Evolutionary conservation across 1,140 invertebrate genomes (phyloP).

Genomic region (Acromyrmex echinatior): DNA sequence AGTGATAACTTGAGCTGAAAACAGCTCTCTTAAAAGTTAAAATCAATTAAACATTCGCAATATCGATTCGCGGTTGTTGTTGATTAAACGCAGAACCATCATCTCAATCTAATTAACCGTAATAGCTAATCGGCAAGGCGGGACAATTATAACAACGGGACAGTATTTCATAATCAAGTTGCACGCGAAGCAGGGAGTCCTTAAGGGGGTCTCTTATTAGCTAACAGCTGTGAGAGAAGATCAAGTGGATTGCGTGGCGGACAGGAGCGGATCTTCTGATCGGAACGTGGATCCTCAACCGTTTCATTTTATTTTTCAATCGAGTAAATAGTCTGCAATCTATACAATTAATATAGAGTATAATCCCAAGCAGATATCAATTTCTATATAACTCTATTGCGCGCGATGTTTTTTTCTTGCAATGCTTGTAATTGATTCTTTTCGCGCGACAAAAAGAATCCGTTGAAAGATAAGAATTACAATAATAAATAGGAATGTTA

Average conservation of each 20-base stretch:
- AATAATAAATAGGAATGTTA: neutral
- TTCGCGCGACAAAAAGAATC: neutral
- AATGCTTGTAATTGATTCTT: neutral
- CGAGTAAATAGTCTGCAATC: neutral
- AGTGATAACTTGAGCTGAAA: too few relatives aligned
- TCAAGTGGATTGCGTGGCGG: neutral
- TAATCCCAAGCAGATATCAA: neutral
- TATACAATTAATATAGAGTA: neutral
- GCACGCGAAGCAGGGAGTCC: slow-evolving; percentile 53
- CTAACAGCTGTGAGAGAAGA: slow-evolving; percentile 64
- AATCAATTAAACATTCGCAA: slow-evolving; percentile 13
- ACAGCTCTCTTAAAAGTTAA: too few relatives aligned
- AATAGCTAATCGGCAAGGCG: slow-evolving; percentile 34
- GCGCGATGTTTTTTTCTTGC: neutral
- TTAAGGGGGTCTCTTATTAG: slow-evolving; percentile 76
- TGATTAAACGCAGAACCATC: slow-evolving; percentile 21
- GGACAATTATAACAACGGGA: slow-evolving; percentile 60
- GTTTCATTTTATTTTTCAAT: neutral
- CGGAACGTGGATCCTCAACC: neutral
- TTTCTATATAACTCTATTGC: neutral
- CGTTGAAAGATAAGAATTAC: neutral
- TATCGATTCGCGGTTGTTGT: slow-evolving; percentile 31
- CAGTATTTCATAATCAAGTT: slow-evolving; percentile 47
- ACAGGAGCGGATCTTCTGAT: slow-evolving; percentile 15
- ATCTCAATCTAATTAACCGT: slow-evolving; percentile 48